Evolutionary conservation across 2,797 vertebrate species (phyloP), one percentile per base, ranked within the genome.

Genomic region (Sebastes nivosus): DNA sequence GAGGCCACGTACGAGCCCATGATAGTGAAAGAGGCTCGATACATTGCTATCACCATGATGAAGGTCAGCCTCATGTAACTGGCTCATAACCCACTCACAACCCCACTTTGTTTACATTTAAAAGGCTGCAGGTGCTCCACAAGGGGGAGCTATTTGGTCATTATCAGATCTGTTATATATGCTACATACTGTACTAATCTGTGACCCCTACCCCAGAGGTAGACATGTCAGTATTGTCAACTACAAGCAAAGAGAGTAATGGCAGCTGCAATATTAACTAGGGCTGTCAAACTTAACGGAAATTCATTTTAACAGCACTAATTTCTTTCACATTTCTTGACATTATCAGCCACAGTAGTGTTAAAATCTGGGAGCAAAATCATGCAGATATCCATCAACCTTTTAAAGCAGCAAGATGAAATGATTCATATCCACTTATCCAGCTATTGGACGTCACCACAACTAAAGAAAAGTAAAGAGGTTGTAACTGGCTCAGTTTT

Each of bases 11-110:
- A 99, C 18, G 98, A 99, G 84, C 99, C 99, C 57, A 97, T 99
- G 98, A 99, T 99, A 36, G 98, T 99, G 71, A 99, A 99, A 90
- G 99, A 99, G 90, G 98, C 99, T 57, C 97, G 98, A 25, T 99
- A 99, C 82, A 99, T 99, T 88, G 98, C 99, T 65, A 98, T 99
- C 88, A 99, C 99, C 77, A 99, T 99, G 99, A 99, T 99, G 99
- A 99, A 99, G 97, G 99, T 99, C 93, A 92, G 88, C 25, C 16
- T 70, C 4, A n/a, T 64, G 14, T 6, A 59, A 63, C 46, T 32
- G 22, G 20, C 2, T 36, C 6, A 2, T 34, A 66, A 55, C 58
- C 66, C 16, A 30, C 38, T 64, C 52, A 25, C 9, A 6, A 32
- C 13, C 16, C 75, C 22, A n/a, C 36, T 61, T 52, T 54, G 36